Base-by-base conservation (phyloP, 2,797 vertebrate genomes). In the Halcyon leucocephala region DNA sequence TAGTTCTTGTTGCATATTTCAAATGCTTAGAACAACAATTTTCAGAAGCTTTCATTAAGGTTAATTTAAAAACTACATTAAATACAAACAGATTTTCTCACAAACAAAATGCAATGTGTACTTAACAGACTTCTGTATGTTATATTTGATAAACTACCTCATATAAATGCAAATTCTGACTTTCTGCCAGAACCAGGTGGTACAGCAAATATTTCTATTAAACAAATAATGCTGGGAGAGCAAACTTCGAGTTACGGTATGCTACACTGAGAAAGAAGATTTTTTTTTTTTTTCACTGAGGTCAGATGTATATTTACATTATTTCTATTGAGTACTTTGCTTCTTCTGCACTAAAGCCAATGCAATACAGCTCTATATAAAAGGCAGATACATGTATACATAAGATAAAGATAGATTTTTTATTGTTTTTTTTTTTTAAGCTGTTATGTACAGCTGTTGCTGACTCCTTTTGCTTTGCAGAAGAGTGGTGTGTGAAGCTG, bases 91-190 rank as follows among this genome's bases (percentile, higher is more conserved):
- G 98, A 98, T 98, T 98, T 98, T 98, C 98, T 97, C 98, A 98
- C 97, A 98, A 98, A 98, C 98, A 98, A 98, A 98, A 98, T 98
- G 98, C 98, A 98, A 97, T 98, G 98, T 98, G 98, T 98, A 98
- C 98, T 98, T 98, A 98, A 98, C 98, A 98, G 98, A 98, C 98
- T 98, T 98, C 98, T 98, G 98, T 98, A 98, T 98, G 98, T 98
- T 98, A 98, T 98, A 98, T 98, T 98, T 98, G 98, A 98, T 98
- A 98, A 98, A 98, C 97, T 98, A 98, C 98, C 98, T 98, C 98
- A 98, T 98, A 98, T 98, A 98, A 98, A 98, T 98, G 98, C 98
- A 98, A 98, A 98, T 98, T 98, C 98, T 98, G 97, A 98, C 98
- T 98, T 98, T 98, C 97, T 98, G 98, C 98, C 98, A 98, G 98